These are phyloP conservation scores for Ditylenchus dipsaci DNA, from an alignment of 1,140 invertebrate genomes.

Conservation along the genomic window DNA sequence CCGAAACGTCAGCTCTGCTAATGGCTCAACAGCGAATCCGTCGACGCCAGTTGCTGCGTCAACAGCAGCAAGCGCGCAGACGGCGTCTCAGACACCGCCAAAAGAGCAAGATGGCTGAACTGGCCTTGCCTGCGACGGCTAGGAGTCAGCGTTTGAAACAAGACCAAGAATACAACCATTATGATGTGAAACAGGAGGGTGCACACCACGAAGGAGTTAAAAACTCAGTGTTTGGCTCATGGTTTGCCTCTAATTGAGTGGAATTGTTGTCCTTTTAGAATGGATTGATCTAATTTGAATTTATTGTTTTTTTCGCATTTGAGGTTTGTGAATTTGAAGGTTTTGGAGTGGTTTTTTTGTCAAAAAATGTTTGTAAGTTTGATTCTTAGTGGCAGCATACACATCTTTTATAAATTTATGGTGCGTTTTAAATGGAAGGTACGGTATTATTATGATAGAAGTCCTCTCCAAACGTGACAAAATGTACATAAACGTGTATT, in stretches of 20 bases:
- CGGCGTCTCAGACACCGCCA: not conserved
- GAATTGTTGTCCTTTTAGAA: no score
- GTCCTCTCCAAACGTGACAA: no score
- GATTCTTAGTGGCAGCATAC: no score
- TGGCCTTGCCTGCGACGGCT: not conserved
- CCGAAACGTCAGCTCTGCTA: not conserved
- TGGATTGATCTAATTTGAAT: not conserved
- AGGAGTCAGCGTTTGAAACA: not conserved
- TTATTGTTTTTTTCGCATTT: constrained; percentile 10
- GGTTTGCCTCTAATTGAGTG: constrained; percentile 29
- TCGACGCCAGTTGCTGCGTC: not conserved
- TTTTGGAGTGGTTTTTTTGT: no score
- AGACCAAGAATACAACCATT: not conserved
- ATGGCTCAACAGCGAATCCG: not conserved
- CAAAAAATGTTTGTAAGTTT: no score
- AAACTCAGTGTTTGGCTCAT: constrained; percentile 45
- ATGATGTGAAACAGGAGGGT: constrained; percentile 19
- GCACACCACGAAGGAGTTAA: not conserved
- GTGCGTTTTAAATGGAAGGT: no score
- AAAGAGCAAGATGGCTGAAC: not conserved
- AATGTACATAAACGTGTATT: no score
- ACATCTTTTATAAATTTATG: no score
- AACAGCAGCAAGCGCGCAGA: constrained; percentile 19
- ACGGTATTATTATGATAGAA: no score
- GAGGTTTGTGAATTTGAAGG: constrained; percentile 6